phyloP scores from a whole-genome alignment of 2,888 invertebrate species.

The Thyatira batis region DNA sequence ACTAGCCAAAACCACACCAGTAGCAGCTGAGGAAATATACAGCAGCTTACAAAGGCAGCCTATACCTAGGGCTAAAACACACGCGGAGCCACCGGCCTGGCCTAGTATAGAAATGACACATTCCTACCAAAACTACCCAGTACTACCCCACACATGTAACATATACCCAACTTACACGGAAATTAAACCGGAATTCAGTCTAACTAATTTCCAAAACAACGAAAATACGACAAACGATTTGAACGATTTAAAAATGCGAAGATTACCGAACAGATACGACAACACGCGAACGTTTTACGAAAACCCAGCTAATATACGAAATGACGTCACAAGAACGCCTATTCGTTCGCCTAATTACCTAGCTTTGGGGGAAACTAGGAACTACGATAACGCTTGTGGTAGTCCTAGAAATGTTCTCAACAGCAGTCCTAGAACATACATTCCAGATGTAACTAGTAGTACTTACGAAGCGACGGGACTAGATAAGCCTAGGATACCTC shows the following conservation, averaged over 20 bases:
- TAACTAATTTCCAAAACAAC: slow-evolving; percentile 45
- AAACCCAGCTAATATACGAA: slow-evolving; percentile 57
- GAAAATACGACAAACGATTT: slow-evolving; percentile 36
- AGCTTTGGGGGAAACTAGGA: slow-evolving; percentile 50
- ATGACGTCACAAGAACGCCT: slow-evolving; percentile 49
- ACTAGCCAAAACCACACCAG: slow-evolving; percentile 81
- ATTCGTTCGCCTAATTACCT: slow-evolving; percentile 62
- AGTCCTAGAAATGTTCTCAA: slow-evolving; percentile 68
- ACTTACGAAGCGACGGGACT: slow-evolving; percentile 52
- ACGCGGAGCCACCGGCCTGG: slow-evolving; percentile 81
- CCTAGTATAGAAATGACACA: slow-evolving; percentile 72
- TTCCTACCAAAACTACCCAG: slow-evolving; percentile 75
- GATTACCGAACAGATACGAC: slow-evolving; percentile 51
- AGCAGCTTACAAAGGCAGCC: slow-evolving; percentile 83
- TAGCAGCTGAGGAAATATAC: slow-evolving; percentile 81
- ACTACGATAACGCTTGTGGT: slow-evolving; percentile 59
- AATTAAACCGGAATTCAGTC: slow-evolving; percentile 65
- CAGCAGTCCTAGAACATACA: slow-evolving; percentile 66
- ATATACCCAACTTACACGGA: slow-evolving; percentile 72
- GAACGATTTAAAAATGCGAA: slow-evolving; percentile 50
- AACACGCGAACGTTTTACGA: slow-evolving; percentile 67
- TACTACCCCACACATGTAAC: slow-evolving; percentile 63
- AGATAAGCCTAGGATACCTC: slow-evolving; percentile 45
- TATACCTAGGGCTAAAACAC: slow-evolving; percentile 87
- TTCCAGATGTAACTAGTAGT: slow-evolving; percentile 44